Percentiles rank a stretch among this genome's conserved stretches.
Conservation (phyloP, 2,888 invertebrate genomes). For the Hypomecis atomaria region DNA sequence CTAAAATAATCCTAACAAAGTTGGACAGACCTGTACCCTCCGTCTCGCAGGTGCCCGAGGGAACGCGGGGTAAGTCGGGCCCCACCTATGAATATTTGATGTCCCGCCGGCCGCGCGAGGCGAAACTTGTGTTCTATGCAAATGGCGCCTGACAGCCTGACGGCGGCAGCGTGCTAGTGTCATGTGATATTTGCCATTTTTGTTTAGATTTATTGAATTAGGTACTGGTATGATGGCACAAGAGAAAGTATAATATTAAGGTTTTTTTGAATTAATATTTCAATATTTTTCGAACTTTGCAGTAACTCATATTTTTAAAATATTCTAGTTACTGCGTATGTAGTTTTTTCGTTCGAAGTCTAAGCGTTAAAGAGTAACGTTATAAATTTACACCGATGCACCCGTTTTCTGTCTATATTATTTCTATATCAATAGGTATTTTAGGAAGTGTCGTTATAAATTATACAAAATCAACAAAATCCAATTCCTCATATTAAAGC, state of each 20-base stretch:
- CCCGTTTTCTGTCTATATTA: too few relatives aligned
- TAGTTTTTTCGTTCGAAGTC: too few relatives aligned
- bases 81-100: constrained; percentile 76
- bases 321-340: too few relatives aligned
- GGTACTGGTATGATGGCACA: neutral
- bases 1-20: constrained; percentile 19
- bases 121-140: constrained; percentile 58
- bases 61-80: constrained; percentile 47
- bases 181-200: constrained; percentile 20
- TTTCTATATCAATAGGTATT: too few relatives aligned
- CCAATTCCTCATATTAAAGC: too few relatives aligned
- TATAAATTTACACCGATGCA: too few relatives aligned
- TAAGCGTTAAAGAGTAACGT: too few relatives aligned
- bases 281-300: too few relatives aligned
- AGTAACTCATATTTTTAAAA: too few relatives aligned
- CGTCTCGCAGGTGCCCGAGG: constrained; percentile 22
- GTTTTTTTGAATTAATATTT: neutral
- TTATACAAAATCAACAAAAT: too few relatives aligned
- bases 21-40: neutral
- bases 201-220: constrained; percentile 26
- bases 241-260: neutral
- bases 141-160: constrained; percentile 46
- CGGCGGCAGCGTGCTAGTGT: constrained; percentile 13
- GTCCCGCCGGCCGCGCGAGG: constrained; percentile 45
- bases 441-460: too few relatives aligned